These are phyloP conservation scores for Micromesistius poutassou DNA, from an alignment of 2,797 vertebrate species.

Conservation along the genomic window DNA sequence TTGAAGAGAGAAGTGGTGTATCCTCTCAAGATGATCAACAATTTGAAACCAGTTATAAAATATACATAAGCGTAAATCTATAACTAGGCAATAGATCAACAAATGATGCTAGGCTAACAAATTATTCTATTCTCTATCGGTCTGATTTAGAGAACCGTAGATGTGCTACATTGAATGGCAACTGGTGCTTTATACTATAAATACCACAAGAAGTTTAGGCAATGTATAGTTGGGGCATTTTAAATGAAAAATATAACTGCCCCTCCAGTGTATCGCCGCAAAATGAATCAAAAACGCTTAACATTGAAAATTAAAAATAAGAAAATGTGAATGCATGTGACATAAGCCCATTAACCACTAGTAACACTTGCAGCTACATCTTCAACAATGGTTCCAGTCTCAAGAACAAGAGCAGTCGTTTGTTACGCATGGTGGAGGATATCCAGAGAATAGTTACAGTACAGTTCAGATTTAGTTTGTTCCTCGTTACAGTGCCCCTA, in stretches of 20 bases:
- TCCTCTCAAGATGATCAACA: slow-evolving; percentile 15
- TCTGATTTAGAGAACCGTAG: background rate
- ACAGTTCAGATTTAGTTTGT: background rate
- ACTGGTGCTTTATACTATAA: slow-evolving; percentile 11
- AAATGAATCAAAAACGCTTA: slow-evolving; percentile 13
- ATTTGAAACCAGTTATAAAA: slow-evolving; percentile 17
- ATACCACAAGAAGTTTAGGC: background rate
- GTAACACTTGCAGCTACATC: background rate
- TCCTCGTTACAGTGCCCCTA: background rate
- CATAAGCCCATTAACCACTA: background rate
- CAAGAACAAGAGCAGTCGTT: background rate
- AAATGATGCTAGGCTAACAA: background rate
- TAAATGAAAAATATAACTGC: slow-evolving; percentile 12
- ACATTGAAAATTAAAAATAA: background rate
- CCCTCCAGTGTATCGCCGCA: slow-evolving; percentile 32
- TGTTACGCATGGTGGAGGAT: background rate
- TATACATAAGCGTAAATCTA: slow-evolving; percentile 8
- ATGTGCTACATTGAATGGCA: slow-evolving; percentile 28
- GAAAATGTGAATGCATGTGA: background rate
- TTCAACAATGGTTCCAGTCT: background rate
- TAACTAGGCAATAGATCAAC: background rate
- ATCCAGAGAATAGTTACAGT: background rate
- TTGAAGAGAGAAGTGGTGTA: slow-evolving; percentile 24
- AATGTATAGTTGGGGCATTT: background rate
- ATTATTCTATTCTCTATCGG: slow-evolving; percentile 3